These are phyloP conservation scores for Leucophenga maculata DNA, from an alignment of 2,888 invertebrate genomes.

Conservation along the genomic window DNA sequence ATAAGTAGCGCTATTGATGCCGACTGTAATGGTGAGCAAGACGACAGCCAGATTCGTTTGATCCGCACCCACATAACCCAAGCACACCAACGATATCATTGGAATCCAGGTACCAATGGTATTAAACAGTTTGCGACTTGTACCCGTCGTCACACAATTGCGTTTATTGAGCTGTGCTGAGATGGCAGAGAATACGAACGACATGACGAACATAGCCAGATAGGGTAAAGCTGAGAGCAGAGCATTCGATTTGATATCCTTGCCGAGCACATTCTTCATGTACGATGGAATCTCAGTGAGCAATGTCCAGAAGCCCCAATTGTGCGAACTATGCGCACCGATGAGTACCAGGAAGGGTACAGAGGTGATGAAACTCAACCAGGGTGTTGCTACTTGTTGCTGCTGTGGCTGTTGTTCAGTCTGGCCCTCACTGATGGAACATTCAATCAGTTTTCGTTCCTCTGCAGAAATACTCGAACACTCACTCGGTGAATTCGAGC, in stretches of 20 bases:
- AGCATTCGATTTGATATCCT: constrained; percentile 82
- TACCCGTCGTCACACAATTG: constrained; percentile 61
- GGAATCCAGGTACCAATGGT: constrained; percentile 80
- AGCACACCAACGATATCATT: constrained; percentile 78
- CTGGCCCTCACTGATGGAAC: constrained; percentile 67
- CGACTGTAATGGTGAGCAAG: constrained; percentile 81
- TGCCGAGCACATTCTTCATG: constrained; percentile 81
- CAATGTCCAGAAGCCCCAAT: constrained; percentile 88
- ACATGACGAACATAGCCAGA: constrained; percentile 80
- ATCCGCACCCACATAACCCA: constrained; percentile 74
- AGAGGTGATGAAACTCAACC: constrained; percentile 82
- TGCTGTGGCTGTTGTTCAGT: constrained; percentile 47
- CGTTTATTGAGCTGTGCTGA: constrained; percentile 74
- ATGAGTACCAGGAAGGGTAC: constrained; percentile 83
- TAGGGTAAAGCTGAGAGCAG: constrained; percentile 82
- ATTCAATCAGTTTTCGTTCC: constrained; percentile 80
- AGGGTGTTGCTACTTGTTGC: constrained; percentile 77
- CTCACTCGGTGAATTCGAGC: constrained; percentile 78
- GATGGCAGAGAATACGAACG: constrained; percentile 80
- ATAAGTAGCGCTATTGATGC: constrained; percentile 82
- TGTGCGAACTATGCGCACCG: constrained; percentile 81
- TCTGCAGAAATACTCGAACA: constrained; percentile 76
- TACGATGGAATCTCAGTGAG: constrained; percentile 87
- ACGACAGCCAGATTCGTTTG: constrained; percentile 75
- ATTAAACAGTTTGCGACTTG: constrained; percentile 75